These are phyloP conservation scores for Conops quadrifasciatus DNA, from an alignment of 2,888 invertebrate species.

Conservation along the genomic window DNA sequence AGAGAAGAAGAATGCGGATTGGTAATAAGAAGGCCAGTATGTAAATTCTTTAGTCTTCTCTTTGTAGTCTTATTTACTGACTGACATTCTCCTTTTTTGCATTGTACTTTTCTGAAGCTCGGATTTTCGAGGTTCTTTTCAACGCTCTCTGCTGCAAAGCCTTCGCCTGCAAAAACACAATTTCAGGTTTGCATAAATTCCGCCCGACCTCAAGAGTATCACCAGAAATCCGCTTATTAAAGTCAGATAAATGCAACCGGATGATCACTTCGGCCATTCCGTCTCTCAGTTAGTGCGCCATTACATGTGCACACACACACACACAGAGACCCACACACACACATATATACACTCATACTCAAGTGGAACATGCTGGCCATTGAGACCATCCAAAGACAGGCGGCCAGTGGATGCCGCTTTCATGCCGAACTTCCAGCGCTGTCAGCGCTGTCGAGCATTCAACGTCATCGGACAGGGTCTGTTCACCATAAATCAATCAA, in stretches of 20 bases:
- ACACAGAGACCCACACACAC: conserved; percentile 1
- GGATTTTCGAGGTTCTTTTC: no score
- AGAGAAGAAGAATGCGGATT: no score
- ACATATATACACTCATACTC: conserved; percentile 12
- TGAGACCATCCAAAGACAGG: not conserved
- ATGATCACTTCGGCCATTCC: conserved; percentile 12
- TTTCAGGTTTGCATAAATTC: no score
- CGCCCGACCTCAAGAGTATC: no score
- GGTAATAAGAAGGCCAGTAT: no score
- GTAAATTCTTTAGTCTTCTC: no score
- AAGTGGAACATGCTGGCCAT: not conserved
- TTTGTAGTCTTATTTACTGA: no score
- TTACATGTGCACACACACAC: conserved; percentile 22
- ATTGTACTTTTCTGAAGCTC: no score
- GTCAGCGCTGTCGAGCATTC: not conserved
- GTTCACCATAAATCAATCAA: conserved; percentile 58
- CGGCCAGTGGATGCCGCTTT: not conserved
- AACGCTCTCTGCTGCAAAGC: no score
- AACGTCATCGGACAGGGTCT: conserved; percentile 43
- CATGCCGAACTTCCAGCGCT: not conserved
- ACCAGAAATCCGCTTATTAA: no score
- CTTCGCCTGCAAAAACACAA: no score
- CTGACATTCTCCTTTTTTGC: no score
- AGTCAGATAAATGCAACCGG: not conserved
- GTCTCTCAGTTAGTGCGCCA: not conserved